phyloP scores from a whole-genome alignment of 2,797 vertebrate genomes.

The Sebastiscus albofasciatus region DNA sequence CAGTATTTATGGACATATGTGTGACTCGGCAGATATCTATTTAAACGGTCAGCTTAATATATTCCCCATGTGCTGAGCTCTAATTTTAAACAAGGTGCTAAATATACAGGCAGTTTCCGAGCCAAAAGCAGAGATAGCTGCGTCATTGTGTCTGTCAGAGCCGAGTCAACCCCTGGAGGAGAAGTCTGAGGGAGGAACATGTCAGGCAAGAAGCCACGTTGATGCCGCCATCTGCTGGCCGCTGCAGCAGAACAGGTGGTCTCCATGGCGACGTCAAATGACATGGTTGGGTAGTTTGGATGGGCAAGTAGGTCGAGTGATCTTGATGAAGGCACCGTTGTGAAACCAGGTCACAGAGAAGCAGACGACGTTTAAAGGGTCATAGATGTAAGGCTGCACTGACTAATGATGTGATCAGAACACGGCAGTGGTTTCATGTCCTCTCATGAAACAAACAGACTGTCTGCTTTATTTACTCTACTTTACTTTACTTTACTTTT shows the following conservation, averaged over 20 bases:
- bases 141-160: slow-evolving; percentile 75
- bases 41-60: slow-evolving; percentile 66
- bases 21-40: slow-evolving; percentile 73
- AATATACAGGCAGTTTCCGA: slow-evolving; percentile 83
- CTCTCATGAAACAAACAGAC: neutral
- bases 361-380: slow-evolving; percentile 24
- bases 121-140: slow-evolving; percentile 83
- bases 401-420: slow-evolving; percentile 13
- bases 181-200: slow-evolving; percentile 26
- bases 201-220: slow-evolving; percentile 16
- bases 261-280: slow-evolving; percentile 56
- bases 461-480: neutral
- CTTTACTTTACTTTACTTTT: neutral
- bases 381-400: slow-evolving; percentile 22
- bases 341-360: slow-evolving; percentile 56
- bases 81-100: slow-evolving; percentile 77
- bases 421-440: neutral
- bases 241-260: slow-evolving; percentile 20
- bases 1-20: slow-evolving; percentile 22
- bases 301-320: slow-evolving; percentile 53
- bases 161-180: slow-evolving; percentile 37
- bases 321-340: slow-evolving; percentile 46
- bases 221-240: slow-evolving; percentile 77
- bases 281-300: slow-evolving; percentile 48
- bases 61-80: slow-evolving; percentile 69